phyloP scores from a whole-genome alignment of 2,888 invertebrate genomes.

The Hirtodrosophila cameraria region DNA sequence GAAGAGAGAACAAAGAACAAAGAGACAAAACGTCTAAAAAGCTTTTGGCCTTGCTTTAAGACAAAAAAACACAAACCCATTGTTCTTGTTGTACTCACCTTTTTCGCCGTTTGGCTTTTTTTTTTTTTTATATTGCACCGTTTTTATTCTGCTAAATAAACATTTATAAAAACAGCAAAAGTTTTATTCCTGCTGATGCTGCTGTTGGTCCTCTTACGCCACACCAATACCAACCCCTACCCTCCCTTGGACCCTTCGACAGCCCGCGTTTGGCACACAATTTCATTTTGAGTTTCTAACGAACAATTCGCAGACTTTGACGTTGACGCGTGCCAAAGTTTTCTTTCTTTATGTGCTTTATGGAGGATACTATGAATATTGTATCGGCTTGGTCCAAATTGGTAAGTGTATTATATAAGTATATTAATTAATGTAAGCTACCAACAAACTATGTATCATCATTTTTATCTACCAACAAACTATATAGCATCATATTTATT shows the following conservation, averaged over 20 bases:
- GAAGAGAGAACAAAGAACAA: constrained; percentile 12
- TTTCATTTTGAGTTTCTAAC: constrained; percentile 65
- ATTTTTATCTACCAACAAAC: too few species aligned
- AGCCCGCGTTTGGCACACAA: constrained; percentile 43
- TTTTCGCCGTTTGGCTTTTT: constrained; percentile 48
- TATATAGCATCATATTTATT: too few species aligned
- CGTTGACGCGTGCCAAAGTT: constrained; percentile 59
- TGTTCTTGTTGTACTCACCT: constrained; percentile 65
- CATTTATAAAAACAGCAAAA: constrained; percentile 75
- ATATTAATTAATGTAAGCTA: too few species aligned
- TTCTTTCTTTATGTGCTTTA: constrained; percentile 18
- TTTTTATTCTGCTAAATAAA: constrained; percentile 65
- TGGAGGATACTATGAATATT: constrained; percentile 4
- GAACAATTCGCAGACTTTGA: constrained; percentile 51
- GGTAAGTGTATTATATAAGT: too few species aligned
- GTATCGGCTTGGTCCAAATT: neutral
- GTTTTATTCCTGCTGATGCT: constrained; percentile 66
- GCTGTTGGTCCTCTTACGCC: constrained; percentile 44
- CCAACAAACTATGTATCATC: too few species aligned
- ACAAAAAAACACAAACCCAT: constrained; percentile 58
- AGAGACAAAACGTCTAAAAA: constrained; percentile 34
- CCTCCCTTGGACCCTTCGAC: constrained; percentile 14
- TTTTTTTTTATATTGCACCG: constrained; percentile 3
- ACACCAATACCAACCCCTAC: too few species aligned
- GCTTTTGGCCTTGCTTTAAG: constrained; percentile 53